Percentiles rank a stretch among this genome's conserved stretches.
phyloP scores from a whole-genome alignment of 1,140 invertebrate species.

The Arion vulgaris region DNA sequence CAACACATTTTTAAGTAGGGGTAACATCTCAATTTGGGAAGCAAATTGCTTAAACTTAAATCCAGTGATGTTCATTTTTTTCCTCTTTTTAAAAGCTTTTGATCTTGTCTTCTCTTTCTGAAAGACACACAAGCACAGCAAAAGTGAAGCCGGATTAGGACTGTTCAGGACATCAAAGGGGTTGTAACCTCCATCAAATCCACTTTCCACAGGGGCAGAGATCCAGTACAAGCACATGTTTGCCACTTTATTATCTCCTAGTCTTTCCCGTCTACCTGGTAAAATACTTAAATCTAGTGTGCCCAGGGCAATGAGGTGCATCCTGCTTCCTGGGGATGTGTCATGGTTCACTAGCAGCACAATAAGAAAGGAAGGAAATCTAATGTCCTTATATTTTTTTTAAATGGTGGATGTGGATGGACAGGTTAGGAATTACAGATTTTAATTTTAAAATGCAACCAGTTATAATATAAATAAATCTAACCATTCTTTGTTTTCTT shows the following conservation, averaged over 20 bases:
- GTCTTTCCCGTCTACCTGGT: constrained; percentile 5
- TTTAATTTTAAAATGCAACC: too few relatives aligned
- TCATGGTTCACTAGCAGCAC: not conserved
- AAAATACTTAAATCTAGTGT: constrained; percentile 23
- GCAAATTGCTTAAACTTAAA: not conserved
- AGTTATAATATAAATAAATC: too few relatives aligned
- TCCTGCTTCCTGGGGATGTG: not conserved
- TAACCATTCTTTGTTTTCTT: too few relatives aligned
- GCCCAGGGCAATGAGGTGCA: not conserved
- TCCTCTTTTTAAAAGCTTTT: constrained; percentile 20
- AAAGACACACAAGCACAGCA: constrained; percentile 16
- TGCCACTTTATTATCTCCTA: constrained; percentile 24
- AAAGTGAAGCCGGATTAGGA: constrained; percentile 24
- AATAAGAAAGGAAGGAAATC: too few relatives aligned
- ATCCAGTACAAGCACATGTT: constrained; percentile 4
- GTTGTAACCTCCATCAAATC: constrained; percentile 22
- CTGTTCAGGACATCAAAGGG: constrained; percentile 34
- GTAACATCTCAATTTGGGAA: not conserved
- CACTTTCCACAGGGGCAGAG: constrained; percentile 6
- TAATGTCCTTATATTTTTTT: too few relatives aligned
- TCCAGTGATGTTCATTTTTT: not conserved
- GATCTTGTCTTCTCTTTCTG: constrained; percentile 9
- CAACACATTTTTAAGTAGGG: not conserved
- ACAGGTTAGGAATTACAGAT: too few relatives aligned
- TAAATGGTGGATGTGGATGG: too few relatives aligned